Conservation (phyloP, 2,888 invertebrate genomes). For the Sycophila texana region DNA sequence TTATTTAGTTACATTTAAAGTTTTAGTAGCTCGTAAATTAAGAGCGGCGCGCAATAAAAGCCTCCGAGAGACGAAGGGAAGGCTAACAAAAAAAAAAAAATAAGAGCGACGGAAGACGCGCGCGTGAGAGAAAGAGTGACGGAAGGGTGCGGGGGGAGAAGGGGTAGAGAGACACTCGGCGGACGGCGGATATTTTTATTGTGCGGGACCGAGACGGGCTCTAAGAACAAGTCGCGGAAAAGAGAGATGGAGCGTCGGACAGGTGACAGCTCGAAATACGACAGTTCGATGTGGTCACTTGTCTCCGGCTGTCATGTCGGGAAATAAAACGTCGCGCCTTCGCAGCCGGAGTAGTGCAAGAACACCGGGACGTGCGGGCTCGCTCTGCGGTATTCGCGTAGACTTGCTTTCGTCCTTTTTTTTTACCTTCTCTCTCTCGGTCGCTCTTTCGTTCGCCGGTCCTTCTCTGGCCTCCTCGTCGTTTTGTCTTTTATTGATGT, state of each 20-base stretch:
- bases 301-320: conserved; percentile 65
- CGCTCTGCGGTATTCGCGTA: conserved; percentile 31
- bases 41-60: conserved; percentile 39
- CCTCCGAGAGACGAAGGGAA: conserved; percentile 10
- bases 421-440: conserved; percentile 46
- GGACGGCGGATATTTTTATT: conserved; percentile 28
- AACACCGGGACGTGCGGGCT: neutral
- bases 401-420: conserved; percentile 40
- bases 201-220: conserved; percentile 21
- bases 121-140: conserved; percentile 38
- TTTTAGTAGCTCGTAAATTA: conserved; percentile 51
- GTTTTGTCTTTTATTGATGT: conserved; percentile 48
- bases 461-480: conserved; percentile 47
- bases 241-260: conserved; percentile 47
- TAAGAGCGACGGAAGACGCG: neutral
- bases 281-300: conserved; percentile 71
- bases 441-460: conserved; percentile 32
- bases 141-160: conserved; percentile 26
- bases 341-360: conserved; percentile 5
- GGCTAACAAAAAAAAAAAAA: conserved; percentile 26
- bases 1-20: conserved; percentile 53
- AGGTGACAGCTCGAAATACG: conserved; percentile 69
- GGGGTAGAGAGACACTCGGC: conserved; percentile 22
- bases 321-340: conserved; percentile 66
- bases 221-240: conserved; percentile 54